Percentiles rank a stretch among this genome's conserved stretches.
phyloP scores from a whole-genome alignment of 2,113 vertebrate species.

The Buteo buteo region DNA sequence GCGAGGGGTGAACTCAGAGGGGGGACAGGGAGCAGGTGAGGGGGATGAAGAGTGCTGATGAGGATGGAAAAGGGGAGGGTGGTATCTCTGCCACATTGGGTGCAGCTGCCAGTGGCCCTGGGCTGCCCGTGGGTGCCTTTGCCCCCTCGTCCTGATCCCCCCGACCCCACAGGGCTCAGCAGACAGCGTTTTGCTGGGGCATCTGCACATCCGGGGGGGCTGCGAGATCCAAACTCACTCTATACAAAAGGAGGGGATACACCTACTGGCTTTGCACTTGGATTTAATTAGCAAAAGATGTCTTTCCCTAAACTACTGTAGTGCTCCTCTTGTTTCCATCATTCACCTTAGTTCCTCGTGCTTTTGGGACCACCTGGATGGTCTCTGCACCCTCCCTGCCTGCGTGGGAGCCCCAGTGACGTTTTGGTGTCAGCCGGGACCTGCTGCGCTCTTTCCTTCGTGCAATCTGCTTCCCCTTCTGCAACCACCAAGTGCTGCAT shows the following conservation, averaged over 20 bases:
- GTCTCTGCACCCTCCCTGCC: neutral
- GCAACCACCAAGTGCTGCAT: neutral
- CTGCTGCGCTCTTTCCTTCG: rapidly evolving
- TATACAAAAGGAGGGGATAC: neutral
- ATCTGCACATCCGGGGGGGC: neutral
- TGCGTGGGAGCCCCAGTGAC: neutral
- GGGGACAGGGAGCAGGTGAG: neutral
- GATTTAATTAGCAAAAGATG: neutral
- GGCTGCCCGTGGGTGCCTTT: neutral
- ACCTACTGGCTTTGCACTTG: neutral
- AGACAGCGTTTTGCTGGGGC: rapidly evolving
- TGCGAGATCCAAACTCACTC: neutral
- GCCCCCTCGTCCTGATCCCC: neutral
- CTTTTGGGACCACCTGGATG: neutral
- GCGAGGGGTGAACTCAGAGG: neutral
- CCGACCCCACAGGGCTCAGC: neutral
- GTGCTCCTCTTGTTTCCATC: neutral
- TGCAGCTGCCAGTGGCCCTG: neutral
- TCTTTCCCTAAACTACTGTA: neutral
- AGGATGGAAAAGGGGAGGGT: neutral
- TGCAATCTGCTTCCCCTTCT: neutral
- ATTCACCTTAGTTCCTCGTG: neutral
- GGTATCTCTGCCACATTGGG: neutral
- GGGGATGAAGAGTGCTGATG: neutral
- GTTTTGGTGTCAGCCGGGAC: neutral